Conservation (phyloP, 2,797 vertebrate genomes). For the Aldrovandia affinis region DNA sequence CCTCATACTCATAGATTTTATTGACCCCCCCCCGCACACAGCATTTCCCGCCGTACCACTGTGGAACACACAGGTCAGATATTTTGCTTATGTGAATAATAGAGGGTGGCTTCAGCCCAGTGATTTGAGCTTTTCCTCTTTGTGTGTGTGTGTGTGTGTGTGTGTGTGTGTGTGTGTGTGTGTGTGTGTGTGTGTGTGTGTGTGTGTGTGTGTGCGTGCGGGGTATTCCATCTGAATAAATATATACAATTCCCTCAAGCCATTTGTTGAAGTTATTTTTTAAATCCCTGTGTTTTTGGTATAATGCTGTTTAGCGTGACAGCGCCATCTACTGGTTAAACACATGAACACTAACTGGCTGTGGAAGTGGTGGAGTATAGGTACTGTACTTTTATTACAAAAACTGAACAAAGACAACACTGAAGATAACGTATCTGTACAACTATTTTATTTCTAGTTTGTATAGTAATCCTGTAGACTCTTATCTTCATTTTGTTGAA, state of each 20-base stretch:
- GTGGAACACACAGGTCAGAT: slow-evolving; percentile 18
- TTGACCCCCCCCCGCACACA: background rate
- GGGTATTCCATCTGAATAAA: background rate
- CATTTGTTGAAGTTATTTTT: background rate
- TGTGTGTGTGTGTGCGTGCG: background rate
- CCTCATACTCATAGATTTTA: background rate
- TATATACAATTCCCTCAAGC: background rate
- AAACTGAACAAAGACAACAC: slow-evolving; percentile 35
- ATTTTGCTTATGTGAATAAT: background rate
- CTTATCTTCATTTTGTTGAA: background rate
- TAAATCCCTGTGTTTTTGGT: background rate
- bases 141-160: background rate
- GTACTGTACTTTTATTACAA: slow-evolving; percentile 74
- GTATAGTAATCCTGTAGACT: background rate
- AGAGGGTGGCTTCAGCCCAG: background rate
- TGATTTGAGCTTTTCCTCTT: background rate
- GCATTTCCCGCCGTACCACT: background rate
- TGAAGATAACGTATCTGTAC: background rate
- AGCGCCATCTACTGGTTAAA: slow-evolving; percentile 71
- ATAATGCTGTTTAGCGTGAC: slow-evolving; percentile 71
- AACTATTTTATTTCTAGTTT: background rate
- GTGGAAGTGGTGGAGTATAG: background rate
- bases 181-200: background rate
- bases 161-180: background rate
- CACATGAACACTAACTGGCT: background rate